Conservation (phyloP, 2,797 vertebrate genomes). For the Pitangus sulphuratus region DNA sequence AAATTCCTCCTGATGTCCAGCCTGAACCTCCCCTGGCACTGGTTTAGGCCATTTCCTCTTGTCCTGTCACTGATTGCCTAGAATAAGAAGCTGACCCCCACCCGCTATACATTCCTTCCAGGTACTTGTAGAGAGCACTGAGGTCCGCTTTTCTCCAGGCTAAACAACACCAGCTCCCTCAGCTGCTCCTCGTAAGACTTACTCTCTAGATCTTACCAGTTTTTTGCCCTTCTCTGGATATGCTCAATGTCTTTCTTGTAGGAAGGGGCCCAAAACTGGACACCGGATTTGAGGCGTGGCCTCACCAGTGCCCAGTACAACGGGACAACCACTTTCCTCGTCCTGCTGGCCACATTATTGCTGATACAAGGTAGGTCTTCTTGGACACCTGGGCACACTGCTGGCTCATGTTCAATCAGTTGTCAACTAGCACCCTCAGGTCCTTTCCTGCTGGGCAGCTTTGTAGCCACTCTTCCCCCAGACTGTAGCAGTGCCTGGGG, state of each 20-base stretch:
- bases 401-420: not conserved
- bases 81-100: not conserved
- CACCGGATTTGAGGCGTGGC: rapidly evolving
- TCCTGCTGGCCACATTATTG: not conserved
- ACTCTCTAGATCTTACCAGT: not conserved
- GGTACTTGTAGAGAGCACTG: too few relatives aligned
- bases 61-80: not conserved
- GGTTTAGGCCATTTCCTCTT: not conserved
- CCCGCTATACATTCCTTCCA: not conserved
- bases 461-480: not conserved
- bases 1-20: not conserved
- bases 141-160: not conserved
- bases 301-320: not conserved
- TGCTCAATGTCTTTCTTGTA: rapidly evolving
- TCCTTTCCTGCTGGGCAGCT: not conserved
- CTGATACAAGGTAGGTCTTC: too few relatives aligned
- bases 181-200: not conserved
- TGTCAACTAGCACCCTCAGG: rapidly evolving
- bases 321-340: not conserved
- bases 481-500: not conserved
- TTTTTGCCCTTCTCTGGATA: not conserved
- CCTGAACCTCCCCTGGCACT: not conserved
- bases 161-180: not conserved
- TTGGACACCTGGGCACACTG: not conserved
- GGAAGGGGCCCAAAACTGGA: not conserved